phyloP scores from a whole-genome alignment of 2,113 vertebrate genomes.

The Chaetorhynchus papuensis region DNA sequence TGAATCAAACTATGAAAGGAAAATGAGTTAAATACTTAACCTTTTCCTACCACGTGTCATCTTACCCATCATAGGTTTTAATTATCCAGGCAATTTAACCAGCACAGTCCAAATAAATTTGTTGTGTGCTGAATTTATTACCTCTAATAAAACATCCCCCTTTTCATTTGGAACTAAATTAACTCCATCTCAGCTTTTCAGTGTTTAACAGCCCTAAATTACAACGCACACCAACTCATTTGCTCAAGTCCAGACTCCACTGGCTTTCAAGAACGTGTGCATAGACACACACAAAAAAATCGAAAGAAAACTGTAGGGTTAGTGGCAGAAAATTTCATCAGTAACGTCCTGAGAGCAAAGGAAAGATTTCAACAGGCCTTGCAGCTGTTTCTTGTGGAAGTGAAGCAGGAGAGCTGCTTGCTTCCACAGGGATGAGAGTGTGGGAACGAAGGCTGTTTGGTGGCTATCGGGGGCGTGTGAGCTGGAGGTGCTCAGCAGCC shows the following conservation, averaged over 20 bases:
- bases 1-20: neutral
- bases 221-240: neutral
- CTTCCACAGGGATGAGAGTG: neutral
- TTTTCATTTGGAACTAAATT: neutral
- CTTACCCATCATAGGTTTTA: slow-evolving; percentile 1
- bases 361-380: neutral
- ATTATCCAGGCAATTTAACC: neutral
- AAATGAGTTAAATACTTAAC: neutral
- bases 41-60: neutral
- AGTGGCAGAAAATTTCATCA: neutral
- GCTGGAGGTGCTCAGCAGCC: neutral
- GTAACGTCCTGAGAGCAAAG: neutral
- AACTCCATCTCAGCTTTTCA: neutral
- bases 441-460: neutral
- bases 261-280: fast-evolving
- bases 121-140: neutral
- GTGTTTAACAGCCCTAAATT: neutral
- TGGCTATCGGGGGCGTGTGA: neutral
- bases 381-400: neutral
- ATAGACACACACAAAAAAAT: neutral
- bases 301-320: neutral
- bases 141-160: neutral
- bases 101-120: neutral
- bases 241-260: neutral
- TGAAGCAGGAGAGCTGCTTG: neutral